Percentiles rank a stretch among this genome's conserved stretches.
Conservation (phyloP, 2,888 invertebrate genomes). For the Catonia carolina region DNA sequence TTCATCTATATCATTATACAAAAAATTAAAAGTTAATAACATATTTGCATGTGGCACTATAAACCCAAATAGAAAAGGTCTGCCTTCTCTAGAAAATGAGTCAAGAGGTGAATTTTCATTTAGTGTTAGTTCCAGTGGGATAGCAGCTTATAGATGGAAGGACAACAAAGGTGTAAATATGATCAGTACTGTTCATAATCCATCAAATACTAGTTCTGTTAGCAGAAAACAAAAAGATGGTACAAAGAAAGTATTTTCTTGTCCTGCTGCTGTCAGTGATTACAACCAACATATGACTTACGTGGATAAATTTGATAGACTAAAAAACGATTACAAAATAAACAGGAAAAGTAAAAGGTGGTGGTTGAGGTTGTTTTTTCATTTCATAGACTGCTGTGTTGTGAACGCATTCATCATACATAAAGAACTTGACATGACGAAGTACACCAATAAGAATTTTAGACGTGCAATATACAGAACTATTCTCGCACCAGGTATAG, state of each 20-base stretch:
- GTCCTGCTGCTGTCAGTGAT: constrained; percentile 5
- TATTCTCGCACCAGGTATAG: too few species aligned
- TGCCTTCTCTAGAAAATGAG: neutral
- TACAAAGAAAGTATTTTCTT: constrained; percentile 10
- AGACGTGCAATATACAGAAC: too few species aligned
- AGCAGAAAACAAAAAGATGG: constrained; percentile 16
- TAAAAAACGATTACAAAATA: constrained; percentile 18
- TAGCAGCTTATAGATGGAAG: constrained; percentile 10
- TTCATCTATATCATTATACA: neutral
- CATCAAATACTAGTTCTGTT: neutral
- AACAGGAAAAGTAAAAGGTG: constrained; percentile 16
- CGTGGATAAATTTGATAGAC: constrained; percentile 22
- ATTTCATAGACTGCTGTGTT: too few species aligned
- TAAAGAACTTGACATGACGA: too few species aligned
- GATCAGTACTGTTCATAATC: constrained; percentile 5
- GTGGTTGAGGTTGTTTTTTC: neutral
- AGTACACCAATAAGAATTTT: too few species aligned
- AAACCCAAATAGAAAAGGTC: neutral
- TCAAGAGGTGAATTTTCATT: constrained; percentile 1
- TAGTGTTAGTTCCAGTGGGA: neutral
- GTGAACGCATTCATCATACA: too few species aligned
- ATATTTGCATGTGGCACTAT: constrained; percentile 7
- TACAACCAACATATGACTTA: constrained; percentile 20
- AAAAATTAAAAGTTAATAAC: constrained; percentile 10
- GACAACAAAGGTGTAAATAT: constrained; percentile 7